These are phyloP conservation scores for Drosophila subpulchrella DNA, from an alignment of 1,140 invertebrate genomes.

Conservation along the genomic window DNA sequence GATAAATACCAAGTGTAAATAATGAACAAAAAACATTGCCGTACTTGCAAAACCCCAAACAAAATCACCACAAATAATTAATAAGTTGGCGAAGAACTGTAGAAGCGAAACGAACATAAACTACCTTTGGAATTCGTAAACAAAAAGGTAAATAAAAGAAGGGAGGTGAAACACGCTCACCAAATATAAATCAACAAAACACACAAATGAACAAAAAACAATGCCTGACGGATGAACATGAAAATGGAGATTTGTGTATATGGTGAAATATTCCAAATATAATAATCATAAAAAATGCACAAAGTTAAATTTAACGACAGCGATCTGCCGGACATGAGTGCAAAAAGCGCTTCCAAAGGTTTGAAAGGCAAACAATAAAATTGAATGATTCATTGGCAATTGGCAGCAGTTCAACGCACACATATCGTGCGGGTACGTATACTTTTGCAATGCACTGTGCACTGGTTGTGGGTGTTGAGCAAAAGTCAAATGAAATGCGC, in stretches of 20 bases:
- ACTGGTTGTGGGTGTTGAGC: conserved; percentile 40
- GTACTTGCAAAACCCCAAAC: conserved; percentile 29
- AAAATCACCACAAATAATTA: conserved; percentile 39
- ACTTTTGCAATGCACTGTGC: conserved; percentile 59
- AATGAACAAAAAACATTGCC: background rate
- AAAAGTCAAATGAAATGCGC: conserved; percentile 59
- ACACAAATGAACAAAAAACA: conserved; percentile 28
- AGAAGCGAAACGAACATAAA: conserved; percentile 38
- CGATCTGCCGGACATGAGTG: conserved; percentile 59
- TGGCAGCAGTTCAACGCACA: conserved; percentile 40
- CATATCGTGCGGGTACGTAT: conserved; percentile 8
- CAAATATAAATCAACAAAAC: conserved; percentile 27
- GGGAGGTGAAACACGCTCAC: conserved; percentile 11
- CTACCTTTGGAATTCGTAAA: conserved; percentile 32
- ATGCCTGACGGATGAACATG: background rate
- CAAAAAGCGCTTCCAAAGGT: conserved; percentile 26
- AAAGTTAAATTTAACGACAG: conserved; percentile 41
- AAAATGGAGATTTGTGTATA: conserved; percentile 8
- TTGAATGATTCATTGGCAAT: conserved; percentile 66
- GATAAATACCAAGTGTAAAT: conserved; percentile 20
- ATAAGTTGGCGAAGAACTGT: conserved; percentile 32
- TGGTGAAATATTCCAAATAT: conserved; percentile 20
- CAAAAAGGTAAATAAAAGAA: conserved; percentile 23
- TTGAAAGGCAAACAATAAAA: conserved; percentile 25
- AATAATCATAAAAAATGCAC: conserved; percentile 44